These are phyloP conservation scores for Tetranychus cinnabarinus DNA, from an alignment of 1,140 invertebrate genomes.

Conservation along the genomic window DNA sequence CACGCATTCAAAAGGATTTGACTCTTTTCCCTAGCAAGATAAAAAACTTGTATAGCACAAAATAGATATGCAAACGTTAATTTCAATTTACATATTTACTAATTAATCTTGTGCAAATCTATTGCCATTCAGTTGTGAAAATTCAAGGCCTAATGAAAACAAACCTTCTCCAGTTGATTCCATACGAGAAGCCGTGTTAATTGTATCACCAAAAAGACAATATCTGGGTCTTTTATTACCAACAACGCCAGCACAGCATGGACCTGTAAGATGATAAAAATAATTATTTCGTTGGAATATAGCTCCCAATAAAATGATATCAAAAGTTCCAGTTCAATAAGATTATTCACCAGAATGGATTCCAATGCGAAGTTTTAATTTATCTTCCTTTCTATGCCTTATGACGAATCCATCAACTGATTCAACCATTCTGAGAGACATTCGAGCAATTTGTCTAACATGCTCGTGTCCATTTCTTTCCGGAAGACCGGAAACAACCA, in stretches of 20 bases:
- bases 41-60: too few species aligned
- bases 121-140: too few species aligned
- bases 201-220: constrained; percentile 69
- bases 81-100: too few species aligned
- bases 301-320: neutral
- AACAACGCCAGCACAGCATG: constrained; percentile 50
- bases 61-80: too few species aligned
- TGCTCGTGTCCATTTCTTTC: neutral
- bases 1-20: too few species aligned
- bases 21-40: too few species aligned
- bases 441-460: neutral
- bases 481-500: constrained; percentile 29
- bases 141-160: neutral
- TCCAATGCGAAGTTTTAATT: constrained; percentile 59
- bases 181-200: constrained; percentile 50
- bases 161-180: constrained; percentile 49
- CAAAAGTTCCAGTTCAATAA: neutral
- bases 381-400: neutral
- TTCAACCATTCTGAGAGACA: neutral
- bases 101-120: too few species aligned
- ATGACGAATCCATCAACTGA: neutral
- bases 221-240: constrained; percentile 79
- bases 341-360: constrained; percentile 39
- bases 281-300: neutral
- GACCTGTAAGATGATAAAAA: neutral